These are phyloP conservation scores for Nipponia nippon DNA, from an alignment of 2,113 vertebrate genomes.

Conservation along the genomic window DNA sequence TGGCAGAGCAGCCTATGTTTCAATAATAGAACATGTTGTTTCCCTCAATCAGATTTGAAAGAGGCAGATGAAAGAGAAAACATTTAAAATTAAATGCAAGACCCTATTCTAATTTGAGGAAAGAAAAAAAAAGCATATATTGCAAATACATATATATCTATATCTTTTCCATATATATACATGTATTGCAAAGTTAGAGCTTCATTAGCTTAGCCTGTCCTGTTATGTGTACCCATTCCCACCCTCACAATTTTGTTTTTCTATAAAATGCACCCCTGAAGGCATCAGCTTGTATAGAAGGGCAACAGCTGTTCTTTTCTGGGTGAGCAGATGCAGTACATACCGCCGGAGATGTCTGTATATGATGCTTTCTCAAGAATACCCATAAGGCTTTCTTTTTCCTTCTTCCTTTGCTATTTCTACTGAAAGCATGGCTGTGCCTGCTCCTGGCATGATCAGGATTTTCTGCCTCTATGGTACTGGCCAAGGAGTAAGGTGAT, in stretches of 20 bases:
- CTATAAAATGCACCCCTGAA: background rate
- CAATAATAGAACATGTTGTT: background rate
- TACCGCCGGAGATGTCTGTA: background rate
- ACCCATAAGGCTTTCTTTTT: background rate
- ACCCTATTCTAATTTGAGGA: background rate
- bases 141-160: background rate
- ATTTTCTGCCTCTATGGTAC: background rate
- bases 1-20: background rate
- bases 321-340: background rate
- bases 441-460: background rate
- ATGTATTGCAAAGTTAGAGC: background rate
- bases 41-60: background rate
- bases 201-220: background rate
- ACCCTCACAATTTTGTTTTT: background rate
- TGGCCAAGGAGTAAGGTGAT: background rate
- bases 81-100: background rate
- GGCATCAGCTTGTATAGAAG: background rate
- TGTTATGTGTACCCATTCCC: background rate
- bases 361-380: background rate
- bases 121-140: background rate
- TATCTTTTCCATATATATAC: background rate
- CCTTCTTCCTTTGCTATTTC: background rate
- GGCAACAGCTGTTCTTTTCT: background rate
- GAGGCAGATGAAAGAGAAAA: background rate
- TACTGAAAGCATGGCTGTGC: background rate